phyloP scores from a whole-genome alignment of 2,888 invertebrate species.

The Eupithecia subfuscata region DNA sequence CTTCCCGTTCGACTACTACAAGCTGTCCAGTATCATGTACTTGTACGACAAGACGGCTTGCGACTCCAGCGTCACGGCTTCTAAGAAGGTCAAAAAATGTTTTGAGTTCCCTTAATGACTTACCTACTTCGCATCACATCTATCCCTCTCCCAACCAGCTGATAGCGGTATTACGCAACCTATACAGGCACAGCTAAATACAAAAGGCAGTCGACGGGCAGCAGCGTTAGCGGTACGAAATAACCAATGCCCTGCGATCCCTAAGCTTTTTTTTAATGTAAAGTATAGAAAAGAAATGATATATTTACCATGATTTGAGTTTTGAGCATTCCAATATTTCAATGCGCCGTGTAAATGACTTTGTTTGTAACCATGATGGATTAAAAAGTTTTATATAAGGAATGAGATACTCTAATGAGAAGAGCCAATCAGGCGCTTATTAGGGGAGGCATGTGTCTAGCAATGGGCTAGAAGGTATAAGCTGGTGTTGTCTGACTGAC shows the following conservation, averaged over 20 bases:
- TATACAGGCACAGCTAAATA: not conserved
- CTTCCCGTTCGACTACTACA: constrained; percentile 56
- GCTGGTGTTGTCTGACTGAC: not conserved
- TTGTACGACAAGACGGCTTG: constrained; percentile 67
- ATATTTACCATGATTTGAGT: no score
- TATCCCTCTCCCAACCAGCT: not conserved
- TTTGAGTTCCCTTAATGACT: not conserved
- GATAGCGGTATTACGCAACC: not conserved
- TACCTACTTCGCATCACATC: not conserved
- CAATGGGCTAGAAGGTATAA: not conserved
- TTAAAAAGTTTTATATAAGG: no score
- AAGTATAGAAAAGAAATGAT: no score
- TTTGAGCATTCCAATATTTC: no score
- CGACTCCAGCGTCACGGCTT: constrained; percentile 46
- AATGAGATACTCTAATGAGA: not conserved
- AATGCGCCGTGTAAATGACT: no score
- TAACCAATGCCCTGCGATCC: not conserved
- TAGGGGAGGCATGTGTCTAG: not conserved
- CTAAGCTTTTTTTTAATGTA: no score
- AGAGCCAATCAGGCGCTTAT: not conserved
- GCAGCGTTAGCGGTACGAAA: not conserved
- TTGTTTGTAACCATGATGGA: no score
- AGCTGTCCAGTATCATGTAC: constrained; percentile 70
- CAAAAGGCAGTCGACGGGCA: no score
- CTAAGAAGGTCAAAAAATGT: not conserved